Conservation (phyloP, 1,140 invertebrate species). For the Condylostylus longicornis region DNA sequence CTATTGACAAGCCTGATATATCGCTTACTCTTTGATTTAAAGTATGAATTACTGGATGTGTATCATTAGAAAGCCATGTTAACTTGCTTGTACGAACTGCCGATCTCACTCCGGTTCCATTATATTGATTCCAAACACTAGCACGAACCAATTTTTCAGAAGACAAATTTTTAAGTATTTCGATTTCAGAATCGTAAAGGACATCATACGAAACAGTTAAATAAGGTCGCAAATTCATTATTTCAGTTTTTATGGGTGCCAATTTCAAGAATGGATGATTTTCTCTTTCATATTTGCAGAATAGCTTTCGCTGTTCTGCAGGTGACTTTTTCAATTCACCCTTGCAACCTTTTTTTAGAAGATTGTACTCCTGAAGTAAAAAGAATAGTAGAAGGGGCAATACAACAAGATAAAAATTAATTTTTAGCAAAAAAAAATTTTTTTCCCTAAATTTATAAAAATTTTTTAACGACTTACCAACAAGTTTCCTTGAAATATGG, state of each 20-base stretch:
- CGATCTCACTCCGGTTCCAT: conserved; percentile 49
- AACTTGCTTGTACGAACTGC: conserved; percentile 93
- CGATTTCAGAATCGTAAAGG: conserved; percentile 73
- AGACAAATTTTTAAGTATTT: conserved; percentile 64
- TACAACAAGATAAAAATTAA: too few species aligned
- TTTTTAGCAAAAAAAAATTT: too few species aligned
- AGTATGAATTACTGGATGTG: conserved; percentile 55
- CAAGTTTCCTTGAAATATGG: too few species aligned
- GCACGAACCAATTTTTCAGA: conserved; percentile 49
- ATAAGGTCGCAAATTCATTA: conserved; percentile 64
- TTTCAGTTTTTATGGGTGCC: conserved; percentile 81
- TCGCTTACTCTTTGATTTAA: conserved; percentile 54
- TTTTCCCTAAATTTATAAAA: too few species aligned
- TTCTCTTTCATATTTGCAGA: conserved; percentile 58
- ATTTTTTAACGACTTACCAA: too few species aligned
- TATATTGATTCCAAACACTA: conserved; percentile 66
- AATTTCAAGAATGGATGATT: conserved; percentile 59
- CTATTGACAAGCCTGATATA: conserved; percentile 66
- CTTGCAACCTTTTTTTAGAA: too few species aligned
- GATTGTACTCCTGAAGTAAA: too few species aligned
- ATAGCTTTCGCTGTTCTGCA: conserved; percentile 29
- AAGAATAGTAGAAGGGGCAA: too few species aligned
- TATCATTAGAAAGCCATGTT: conserved; percentile 75
- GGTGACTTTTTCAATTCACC: conserved; percentile 47
- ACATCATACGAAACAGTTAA: conserved; percentile 80